A percentile compares a stretch with the other conserved stretches of the same genome.
Evolutionary conservation across 2,113 vertebrate genomes (phyloP).

Genomic region (Aptenodytes patagonicus): DNA sequence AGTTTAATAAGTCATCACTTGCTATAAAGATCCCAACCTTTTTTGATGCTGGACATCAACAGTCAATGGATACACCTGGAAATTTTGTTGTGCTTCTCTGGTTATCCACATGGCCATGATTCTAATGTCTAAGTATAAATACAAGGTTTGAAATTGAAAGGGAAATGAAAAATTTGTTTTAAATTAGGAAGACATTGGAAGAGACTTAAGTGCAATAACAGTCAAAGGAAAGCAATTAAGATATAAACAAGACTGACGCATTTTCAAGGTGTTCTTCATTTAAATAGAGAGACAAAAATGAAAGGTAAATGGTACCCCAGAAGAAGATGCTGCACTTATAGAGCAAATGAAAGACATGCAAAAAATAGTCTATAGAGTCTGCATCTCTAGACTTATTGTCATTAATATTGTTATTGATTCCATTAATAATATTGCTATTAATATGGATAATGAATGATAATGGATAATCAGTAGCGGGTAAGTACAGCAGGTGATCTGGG

Average conservation of each 20-base stretch:
- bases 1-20: neutral
- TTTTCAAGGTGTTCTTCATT: neutral
- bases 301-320: neutral
- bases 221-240: neutral
- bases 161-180: neutral
- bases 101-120: neutral
- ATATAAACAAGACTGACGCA: neutral
- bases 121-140: neutral
- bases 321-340: neutral
- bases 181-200: neutral
- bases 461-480: neutral
- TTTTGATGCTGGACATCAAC: neutral
- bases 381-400: neutral
- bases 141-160: neutral
- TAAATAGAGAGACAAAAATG: neutral
- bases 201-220: neutral
- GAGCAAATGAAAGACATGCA: neutral
- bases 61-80: neutral
- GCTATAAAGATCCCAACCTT: neutral
- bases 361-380: neutral
- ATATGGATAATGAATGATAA: neutral
- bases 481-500: neutral
- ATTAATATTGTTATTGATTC: neutral
- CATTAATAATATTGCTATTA: neutral
- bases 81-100: neutral